Percentiles rank a stretch among this genome's conserved stretches.
Conservation (phyloP, 2,113 vertebrate species). For the Cheirogaleus medius region DNA sequence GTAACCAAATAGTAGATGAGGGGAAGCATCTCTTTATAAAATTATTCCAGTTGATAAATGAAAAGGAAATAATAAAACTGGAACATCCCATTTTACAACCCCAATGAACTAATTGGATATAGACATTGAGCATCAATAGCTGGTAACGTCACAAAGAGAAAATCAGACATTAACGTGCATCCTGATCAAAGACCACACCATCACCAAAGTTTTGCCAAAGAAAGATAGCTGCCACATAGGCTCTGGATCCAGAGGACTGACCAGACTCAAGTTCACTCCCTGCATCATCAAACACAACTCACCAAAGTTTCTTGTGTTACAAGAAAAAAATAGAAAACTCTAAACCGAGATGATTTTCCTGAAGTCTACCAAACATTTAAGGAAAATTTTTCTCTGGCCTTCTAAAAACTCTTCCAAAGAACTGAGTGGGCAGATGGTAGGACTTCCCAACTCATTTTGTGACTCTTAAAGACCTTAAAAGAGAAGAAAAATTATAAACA, state of each 20-base stretch:
- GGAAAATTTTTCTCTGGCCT: background rate
- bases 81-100: background rate
- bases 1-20: background rate
- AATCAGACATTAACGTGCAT: background rate
- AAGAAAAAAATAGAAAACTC: background rate
- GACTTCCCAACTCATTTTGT: background rate
- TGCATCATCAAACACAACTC: background rate
- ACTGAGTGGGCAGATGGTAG: too few relatives aligned
- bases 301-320: background rate
- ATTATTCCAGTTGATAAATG: background rate
- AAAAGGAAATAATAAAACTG: background rate
- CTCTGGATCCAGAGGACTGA: too few relatives aligned
- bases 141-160: background rate
- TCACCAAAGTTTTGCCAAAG: background rate
- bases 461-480: background rate
- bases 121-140: background rate
- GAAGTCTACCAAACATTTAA: background rate
- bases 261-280: too few relatives aligned
- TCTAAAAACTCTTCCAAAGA: background rate
- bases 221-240: too few relatives aligned
- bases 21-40: background rate
- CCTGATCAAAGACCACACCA: background rate
- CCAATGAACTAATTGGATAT: background rate
- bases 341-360: background rate
- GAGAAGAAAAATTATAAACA: background rate